Conservation (phyloP, 2,113 vertebrate genomes). For the Ciconia boyciana region DNA sequence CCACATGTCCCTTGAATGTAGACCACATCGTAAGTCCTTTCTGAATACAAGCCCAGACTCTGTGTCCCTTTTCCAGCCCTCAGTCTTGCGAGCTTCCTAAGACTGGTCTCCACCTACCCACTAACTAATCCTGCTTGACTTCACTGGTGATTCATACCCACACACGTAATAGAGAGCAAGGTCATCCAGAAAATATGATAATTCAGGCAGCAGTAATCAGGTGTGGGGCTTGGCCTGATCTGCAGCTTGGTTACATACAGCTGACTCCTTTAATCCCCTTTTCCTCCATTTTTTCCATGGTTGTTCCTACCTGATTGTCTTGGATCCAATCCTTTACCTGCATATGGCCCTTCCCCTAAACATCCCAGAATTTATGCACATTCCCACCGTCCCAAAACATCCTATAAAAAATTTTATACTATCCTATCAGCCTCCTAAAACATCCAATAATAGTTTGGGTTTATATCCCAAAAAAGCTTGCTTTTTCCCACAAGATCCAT, state of each 20-base stretch:
- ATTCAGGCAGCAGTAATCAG: neutral
- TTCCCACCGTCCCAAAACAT: neutral
- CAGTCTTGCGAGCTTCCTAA: neutral
- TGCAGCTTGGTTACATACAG: neutral
- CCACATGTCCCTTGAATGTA: neutral
- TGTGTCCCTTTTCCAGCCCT: neutral
- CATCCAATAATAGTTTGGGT: neutral
- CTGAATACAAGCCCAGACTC: neutral
- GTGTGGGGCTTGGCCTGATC: neutral
- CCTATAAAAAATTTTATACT: neutral
- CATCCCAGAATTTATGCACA: neutral
- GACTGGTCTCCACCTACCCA: neutral
- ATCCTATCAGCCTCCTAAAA: neutral
- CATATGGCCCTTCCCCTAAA: neutral
- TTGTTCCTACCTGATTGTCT: neutral
- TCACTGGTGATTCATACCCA: neutral
- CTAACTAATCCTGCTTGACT: neutral
- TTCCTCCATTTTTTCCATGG: neutral
- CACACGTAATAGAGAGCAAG: neutral
- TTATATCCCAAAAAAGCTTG: neutral
- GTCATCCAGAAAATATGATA: neutral
- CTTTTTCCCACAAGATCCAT: neutral
- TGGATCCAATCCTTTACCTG: neutral
- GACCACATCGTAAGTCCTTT: accelerated
- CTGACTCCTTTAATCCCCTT: neutral